phyloP scores from a whole-genome alignment of 2,113 vertebrate species.

The Anser brachyrhynchus region DNA sequence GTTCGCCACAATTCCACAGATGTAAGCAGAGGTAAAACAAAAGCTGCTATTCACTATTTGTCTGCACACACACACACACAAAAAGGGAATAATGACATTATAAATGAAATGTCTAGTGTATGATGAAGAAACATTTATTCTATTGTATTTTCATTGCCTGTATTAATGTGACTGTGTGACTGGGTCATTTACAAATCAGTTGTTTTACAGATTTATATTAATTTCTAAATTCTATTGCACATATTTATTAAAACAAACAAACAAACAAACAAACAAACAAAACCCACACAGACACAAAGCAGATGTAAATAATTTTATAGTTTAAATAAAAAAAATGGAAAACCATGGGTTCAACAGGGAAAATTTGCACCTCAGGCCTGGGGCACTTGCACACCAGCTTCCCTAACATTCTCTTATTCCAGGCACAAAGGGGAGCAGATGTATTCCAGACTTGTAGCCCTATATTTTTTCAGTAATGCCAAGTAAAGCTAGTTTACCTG shows the following conservation, averaged over 20 bases:
- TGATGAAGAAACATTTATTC: not conserved
- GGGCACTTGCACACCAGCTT: not conserved
- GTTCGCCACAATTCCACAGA: not conserved
- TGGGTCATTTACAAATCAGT: not conserved
- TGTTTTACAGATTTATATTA: not conserved
- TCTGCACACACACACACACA: accelerated
- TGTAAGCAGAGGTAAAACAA: not conserved
- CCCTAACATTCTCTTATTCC: not conserved
- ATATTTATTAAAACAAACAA: not conserved
- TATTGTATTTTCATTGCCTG: not conserved
- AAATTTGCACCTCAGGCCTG: not conserved
- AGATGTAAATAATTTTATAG: not conserved
- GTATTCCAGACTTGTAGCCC: not conserved
- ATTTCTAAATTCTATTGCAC: not conserved
- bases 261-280: not conserved
- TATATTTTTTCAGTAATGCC: not conserved
- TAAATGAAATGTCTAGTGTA: not conserved
- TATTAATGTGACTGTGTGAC: not conserved
- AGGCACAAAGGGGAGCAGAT: not conserved
- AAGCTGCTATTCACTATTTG: not conserved
- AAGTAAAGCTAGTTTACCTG: not conserved
- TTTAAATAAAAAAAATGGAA: not conserved
- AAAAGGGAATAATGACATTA: not conserved
- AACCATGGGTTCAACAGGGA: not conserved
- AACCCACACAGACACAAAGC: not conserved